Conservation (phyloP, 2,888 invertebrate species). For the Euspilapteryx auroguttella region DNA sequence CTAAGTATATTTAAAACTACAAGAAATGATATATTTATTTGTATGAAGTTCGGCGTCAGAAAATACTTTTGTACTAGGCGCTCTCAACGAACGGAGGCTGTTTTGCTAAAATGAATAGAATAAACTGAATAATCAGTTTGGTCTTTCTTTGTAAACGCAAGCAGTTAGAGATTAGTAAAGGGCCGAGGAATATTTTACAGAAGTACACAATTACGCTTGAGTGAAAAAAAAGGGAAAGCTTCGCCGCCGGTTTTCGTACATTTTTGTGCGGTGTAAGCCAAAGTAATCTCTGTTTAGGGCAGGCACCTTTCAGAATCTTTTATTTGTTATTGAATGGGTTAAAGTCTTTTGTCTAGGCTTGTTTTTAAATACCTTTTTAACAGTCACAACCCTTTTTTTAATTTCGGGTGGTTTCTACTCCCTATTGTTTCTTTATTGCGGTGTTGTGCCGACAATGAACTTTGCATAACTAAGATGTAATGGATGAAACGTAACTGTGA, state of each 20-base stretch:
- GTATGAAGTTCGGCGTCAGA: too few relatives aligned
- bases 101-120: too few relatives aligned
- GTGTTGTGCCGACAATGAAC: conserved; percentile 27
- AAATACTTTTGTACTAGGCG: too few relatives aligned
- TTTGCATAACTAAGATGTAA: conserved; percentile 27
- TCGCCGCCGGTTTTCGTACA: conserved; percentile 20
- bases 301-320: conserved; percentile 24
- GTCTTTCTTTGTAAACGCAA: too few relatives aligned
- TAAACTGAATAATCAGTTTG: too few relatives aligned
- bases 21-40: too few relatives aligned
- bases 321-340: conserved; percentile 27
- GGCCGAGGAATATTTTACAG: conserved; percentile 1
- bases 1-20: too few relatives aligned
- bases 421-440: conserved; percentile 38
- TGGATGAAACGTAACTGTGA: conserved; percentile 1
- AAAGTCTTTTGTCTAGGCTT: conserved; percentile 31
- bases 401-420: conserved; percentile 27
- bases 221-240: conserved; percentile 22
- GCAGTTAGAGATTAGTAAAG: conserved; percentile 2
- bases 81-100: too few relatives aligned
- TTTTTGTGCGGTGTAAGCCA: conserved; percentile 22
- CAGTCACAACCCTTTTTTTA: conserved; percentile 33
- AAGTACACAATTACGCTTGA: conserved; percentile 1
- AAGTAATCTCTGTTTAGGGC: conserved; percentile 15
- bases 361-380: conserved; percentile 26